These are phyloP conservation scores for Pyrgus malvae DNA, from an alignment of 2,888 invertebrate species.

Conservation along the genomic window DNA sequence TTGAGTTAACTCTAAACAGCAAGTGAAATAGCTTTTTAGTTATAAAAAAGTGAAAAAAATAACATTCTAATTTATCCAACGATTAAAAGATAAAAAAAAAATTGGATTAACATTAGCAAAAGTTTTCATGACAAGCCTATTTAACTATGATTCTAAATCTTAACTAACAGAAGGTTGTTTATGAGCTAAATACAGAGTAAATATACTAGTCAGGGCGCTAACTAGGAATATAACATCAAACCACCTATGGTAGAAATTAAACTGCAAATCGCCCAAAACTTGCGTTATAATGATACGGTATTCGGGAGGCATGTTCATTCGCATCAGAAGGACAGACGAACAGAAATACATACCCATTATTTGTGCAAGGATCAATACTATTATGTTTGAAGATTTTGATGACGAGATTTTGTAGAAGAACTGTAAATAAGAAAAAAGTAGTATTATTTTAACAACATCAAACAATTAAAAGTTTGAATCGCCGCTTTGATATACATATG, in stretches of 20 bases:
- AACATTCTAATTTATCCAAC: too few species aligned
- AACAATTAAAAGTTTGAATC: too few species aligned
- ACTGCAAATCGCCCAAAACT: conserved; percentile 98
- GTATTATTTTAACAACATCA: too few species aligned
- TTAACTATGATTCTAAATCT: too few species aligned
- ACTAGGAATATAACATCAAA: conserved; percentile 99
- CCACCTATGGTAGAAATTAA: conserved; percentile 99
- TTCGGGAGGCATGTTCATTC: conserved; percentile 99
- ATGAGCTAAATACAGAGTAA: conserved; percentile 97
- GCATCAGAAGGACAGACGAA: conserved; percentile 96
- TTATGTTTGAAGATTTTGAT: conserved; percentile 98
- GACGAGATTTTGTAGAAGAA: conserved; percentile 99
- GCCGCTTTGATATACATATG: too few species aligned
- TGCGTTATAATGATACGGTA: conserved; percentile 93
- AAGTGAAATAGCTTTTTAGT: too few species aligned
- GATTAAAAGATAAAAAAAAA: too few species aligned
- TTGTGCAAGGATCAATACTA: conserved; percentile 97
- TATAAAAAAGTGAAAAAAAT: too few species aligned
- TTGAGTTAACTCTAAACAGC: too few species aligned
- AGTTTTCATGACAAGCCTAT: too few species aligned
- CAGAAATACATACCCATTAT: conserved; percentile 99
- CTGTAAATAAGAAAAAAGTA: conserved; percentile 71
- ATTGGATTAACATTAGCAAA: too few species aligned
- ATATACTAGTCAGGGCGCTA: conserved; percentile 96
- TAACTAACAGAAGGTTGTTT: conserved; percentile 87